Evolutionary conservation across 2,113 vertebrate genomes (phyloP), one percentile per base, ranked within the genome.

Genomic region (Monopterus albus): DNA sequence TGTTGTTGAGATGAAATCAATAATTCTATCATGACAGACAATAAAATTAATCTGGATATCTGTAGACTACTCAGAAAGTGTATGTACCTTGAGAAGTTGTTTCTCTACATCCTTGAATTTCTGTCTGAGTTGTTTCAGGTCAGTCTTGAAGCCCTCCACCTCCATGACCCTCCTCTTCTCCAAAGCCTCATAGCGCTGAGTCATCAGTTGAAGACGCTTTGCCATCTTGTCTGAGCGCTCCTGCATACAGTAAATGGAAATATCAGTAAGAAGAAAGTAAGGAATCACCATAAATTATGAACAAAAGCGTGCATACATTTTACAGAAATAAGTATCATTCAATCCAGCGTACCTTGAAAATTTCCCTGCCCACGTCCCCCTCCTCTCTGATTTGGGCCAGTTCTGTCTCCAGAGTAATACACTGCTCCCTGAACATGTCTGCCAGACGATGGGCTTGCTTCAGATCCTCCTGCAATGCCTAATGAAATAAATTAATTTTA

Each of bases 361-460:
- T 94, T 65, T 97, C 94, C 79, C 89, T 92, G 66, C 93, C 94
- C 31, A 87, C 91, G 38, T 95, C 95, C 11, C 94, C 93, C 75
- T 96, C 94, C 76, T 99, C 98, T 76, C 93, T 93, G 75, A 95
- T 93, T 67, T 89, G 94, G 11, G 95, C 91, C 78, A 99, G 85
- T n/a, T 98, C 94, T 5, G 94, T 93, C 87, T 99, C 98, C 70
- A 99, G 61, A 33, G 91, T 81, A 40, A 98, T 85, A 51, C 97
- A 98, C 90, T 99, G 98, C 60, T 96, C 94, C 63, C 96, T 92
- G 86, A 96, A 99, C 98, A 98, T 98, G 84, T 87, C 91, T 1
- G 96, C 95, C 33, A 98, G 79, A 17, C 28, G 91, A 29, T 95
- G 94, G 7, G 96, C 94, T 87, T 98, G 96, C 38, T 81, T 79